A percentile compares a stretch with the other conserved stretches of the same genome.
Conservation (phyloP, 2,888 invertebrate species). For the Brenthis hecate region DNA sequence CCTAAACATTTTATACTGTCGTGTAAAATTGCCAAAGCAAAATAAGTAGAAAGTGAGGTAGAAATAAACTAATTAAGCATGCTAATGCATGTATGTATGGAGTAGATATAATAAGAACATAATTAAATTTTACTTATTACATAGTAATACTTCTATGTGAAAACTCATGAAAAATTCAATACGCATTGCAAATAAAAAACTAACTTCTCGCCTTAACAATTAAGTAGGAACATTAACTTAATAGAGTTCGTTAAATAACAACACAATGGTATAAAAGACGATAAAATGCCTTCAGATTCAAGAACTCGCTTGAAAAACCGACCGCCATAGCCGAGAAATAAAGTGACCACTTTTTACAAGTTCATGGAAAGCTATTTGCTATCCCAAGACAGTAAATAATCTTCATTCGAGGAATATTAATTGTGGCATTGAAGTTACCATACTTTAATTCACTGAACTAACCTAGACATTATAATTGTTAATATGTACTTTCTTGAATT, state of each 20-base stretch:
- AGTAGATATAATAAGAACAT: too few species aligned
- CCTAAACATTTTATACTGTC: too few species aligned
- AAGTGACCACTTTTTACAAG: slow-evolving; percentile 17
- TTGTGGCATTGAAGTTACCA: slow-evolving; percentile 2
- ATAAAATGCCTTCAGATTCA: slow-evolving; percentile 24
- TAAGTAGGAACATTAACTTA: slow-evolving; percentile 21
- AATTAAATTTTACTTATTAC: too few species aligned
- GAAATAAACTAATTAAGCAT: too few species aligned
- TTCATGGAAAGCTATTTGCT: slow-evolving; percentile 19
- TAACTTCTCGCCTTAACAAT: slow-evolving; percentile 23
- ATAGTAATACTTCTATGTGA: background rate
- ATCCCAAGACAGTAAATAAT: slow-evolving; percentile 28
- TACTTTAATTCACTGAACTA: background rate
- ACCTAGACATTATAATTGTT: too few species aligned
- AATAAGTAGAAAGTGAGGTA: too few species aligned
- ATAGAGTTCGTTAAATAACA: slow-evolving; percentile 27
- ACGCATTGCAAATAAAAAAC: slow-evolving; percentile 18
- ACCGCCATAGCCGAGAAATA: slow-evolving; percentile 17
- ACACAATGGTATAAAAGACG: slow-evolving; percentile 24
- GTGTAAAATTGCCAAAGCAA: too few species aligned
- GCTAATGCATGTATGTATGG: too few species aligned
- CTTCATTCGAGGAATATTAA: slow-evolving; percentile 25
- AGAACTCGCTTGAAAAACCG: slow-evolving; percentile 15
- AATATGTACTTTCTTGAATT: too few species aligned
- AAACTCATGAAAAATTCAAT: slow-evolving; percentile 15